phyloP scores from a whole-genome alignment of 2,797 vertebrate species.

The Pyrocephalus nanus region DNA sequence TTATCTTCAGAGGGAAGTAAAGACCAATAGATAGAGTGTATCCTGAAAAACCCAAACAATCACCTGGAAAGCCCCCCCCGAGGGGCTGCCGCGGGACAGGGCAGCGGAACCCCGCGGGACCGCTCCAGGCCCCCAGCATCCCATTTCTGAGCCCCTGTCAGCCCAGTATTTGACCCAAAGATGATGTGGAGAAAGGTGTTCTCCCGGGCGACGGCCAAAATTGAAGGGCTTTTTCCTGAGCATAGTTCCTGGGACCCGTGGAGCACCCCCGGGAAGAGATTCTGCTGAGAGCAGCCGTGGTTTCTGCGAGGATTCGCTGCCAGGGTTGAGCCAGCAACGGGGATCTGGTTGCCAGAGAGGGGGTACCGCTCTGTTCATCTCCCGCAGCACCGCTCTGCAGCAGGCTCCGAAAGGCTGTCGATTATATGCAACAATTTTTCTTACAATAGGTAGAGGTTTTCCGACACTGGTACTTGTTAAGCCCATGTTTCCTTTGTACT shows the following conservation, averaged over 20 bases:
- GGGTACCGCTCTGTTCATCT: rapidly evolving
- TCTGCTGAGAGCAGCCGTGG: neutral
- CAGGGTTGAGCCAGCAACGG: neutral
- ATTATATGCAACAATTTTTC: neutral
- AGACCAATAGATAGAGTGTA: neutral
- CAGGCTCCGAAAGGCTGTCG: neutral
- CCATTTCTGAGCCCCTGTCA: rapidly evolving
- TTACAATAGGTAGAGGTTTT: neutral
- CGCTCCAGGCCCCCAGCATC: neutral
- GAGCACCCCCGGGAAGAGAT: neutral
- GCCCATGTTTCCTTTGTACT: neutral
- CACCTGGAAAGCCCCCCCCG: neutral
- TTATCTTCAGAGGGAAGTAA: neutral
- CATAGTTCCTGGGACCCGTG: neutral
- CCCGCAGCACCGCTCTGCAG: rapidly evolving
- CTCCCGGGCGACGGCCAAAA: neutral
- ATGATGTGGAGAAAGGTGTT: neutral
- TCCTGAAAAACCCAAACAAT: neutral
- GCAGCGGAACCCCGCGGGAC: neutral
- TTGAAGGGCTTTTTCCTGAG: neutral
- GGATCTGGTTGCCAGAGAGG: neutral
- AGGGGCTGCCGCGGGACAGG: too few relatives aligned
- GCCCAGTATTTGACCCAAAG: neutral
- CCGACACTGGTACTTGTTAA: neutral
- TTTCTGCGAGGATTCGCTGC: neutral